Conservation (phyloP, 2,113 vertebrate species). For the Pongo pygmaeus region DNA sequence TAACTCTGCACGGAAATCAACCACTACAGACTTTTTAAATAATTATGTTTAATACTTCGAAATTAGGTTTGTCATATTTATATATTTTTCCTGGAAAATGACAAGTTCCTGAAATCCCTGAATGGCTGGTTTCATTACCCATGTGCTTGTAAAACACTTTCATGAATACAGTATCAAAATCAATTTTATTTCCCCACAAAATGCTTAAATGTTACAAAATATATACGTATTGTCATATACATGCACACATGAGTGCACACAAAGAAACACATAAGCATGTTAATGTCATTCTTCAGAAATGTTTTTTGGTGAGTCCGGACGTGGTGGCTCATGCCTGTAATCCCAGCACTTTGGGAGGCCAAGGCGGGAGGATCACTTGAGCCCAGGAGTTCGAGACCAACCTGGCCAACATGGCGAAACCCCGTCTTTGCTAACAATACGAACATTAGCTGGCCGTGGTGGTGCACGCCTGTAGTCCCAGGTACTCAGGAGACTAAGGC, state of each 20-base stretch:
- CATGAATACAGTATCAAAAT: background rate
- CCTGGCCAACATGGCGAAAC: no score
- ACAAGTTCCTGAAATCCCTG: background rate
- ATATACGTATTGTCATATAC: background rate
- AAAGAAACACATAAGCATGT: background rate
- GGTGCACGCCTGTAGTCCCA: no score
- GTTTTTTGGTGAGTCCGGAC: background rate
- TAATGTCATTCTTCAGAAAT: background rate
- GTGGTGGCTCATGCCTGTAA: no score
- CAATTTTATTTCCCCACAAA: background rate
- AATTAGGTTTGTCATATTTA: background rate
- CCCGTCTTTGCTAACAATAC: no score
- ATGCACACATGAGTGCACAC: background rate
- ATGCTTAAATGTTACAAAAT: background rate
- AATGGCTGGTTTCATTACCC: background rate
- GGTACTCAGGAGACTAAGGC: no score
- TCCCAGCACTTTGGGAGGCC: no score
- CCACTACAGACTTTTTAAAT: background rate
- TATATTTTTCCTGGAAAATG: constrained; percentile 3
- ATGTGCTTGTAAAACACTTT: background rate
- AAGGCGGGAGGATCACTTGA: no score
- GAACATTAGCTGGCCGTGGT: no score
- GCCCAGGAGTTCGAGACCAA: no score
- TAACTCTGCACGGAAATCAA: background rate
- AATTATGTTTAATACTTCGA: background rate